Evolutionary conservation across 1,140 invertebrate species (phyloP), one percentile per base, ranked within the genome.

Genomic region (Propsilocerus akamusi): DNA sequence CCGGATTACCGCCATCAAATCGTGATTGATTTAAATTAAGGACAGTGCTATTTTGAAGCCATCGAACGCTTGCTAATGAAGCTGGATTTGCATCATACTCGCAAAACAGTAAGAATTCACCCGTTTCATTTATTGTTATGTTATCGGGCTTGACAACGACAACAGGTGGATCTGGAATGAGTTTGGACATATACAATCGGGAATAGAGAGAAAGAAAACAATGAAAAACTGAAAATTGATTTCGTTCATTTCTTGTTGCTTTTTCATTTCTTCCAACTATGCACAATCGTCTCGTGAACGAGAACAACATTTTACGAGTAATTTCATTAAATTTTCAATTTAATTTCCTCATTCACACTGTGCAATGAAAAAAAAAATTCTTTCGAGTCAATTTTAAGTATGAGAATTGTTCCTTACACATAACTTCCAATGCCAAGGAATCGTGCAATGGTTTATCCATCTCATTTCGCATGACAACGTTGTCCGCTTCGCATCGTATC

Each of bases 41-140:
- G 47, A 49, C 34, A 26, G 48, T 47, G 25, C 11, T 23, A 52
- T 26, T 50, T 5, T 68, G 72, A 78, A 74, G 88, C 86, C 86
- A 91, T 59, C 75, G 70, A 37, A 86, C 83, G 51, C 73, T 70
- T n/a, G 68, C 74, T 7, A 90, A 66, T 11, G 77, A 72, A 5
- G 80, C 77, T 2, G 87, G 86, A 68, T 92, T 91, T 37, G 86
- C 82, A 51, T 81, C 76, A 64, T 86, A 89, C 50, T 78, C 74
- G 61, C 86, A 90, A 55, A 77, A 76, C 11, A 92, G 68, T 26
- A 83, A 65, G 48, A 86, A 71, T 55, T 83, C 76, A 26, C 73
- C 72, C 10, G 78, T 78, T 64, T 89, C 86, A 54, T 87, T 84
- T 2, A 83, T 78, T 0, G 81, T 84, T 49, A 86, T 73, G 58